These are phyloP conservation scores for Chloroclysta siterata DNA, from an alignment of 2,888 invertebrate species.

Conservation along the genomic window DNA sequence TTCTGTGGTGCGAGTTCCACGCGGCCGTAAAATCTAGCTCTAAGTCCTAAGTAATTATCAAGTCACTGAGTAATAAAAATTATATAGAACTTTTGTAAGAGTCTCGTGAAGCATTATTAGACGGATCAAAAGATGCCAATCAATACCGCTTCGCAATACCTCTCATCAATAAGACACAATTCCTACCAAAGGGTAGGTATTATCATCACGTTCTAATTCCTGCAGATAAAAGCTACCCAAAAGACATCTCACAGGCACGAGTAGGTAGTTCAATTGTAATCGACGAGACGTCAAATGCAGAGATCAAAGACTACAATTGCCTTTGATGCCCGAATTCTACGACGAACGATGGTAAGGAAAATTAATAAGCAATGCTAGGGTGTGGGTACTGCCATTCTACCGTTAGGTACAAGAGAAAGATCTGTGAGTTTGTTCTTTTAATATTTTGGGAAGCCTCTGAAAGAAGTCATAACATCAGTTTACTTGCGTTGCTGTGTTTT, in stretches of 20 bases:
- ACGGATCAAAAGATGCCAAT: slow-evolving; percentile 11
- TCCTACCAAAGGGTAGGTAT: background rate
- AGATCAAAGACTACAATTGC: slow-evolving; percentile 51
- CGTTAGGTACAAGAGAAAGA: background rate
- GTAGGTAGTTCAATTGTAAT: slow-evolving; percentile 39
- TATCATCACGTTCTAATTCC: slow-evolving; percentile 5
- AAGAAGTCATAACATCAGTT: no score
- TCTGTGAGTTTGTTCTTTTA: no score
- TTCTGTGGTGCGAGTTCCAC: no score
- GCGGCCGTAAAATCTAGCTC: no score
- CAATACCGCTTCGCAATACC: slow-evolving; percentile 10
- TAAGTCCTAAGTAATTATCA: no score
- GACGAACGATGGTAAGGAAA: slow-evolving; percentile 46
- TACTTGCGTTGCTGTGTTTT: no score
- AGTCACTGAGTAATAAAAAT: no score
- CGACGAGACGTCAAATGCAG: slow-evolving; percentile 46
- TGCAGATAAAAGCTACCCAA: slow-evolving; percentile 31
- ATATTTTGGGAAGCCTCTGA: no score
- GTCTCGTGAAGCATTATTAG: background rate
- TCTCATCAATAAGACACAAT: slow-evolving; percentile 4
- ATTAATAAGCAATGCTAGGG: slow-evolving; percentile 46
- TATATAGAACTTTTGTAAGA: no score
- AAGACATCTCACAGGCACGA: slow-evolving; percentile 21
- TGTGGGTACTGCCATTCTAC: background rate
- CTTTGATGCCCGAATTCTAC: slow-evolving; percentile 48